Percentiles rank a stretch among this genome's conserved stretches.
Evolutionary conservation across 2,113 vertebrate genomes (phyloP).

Genomic region (Platysternon megacephalum): DNA sequence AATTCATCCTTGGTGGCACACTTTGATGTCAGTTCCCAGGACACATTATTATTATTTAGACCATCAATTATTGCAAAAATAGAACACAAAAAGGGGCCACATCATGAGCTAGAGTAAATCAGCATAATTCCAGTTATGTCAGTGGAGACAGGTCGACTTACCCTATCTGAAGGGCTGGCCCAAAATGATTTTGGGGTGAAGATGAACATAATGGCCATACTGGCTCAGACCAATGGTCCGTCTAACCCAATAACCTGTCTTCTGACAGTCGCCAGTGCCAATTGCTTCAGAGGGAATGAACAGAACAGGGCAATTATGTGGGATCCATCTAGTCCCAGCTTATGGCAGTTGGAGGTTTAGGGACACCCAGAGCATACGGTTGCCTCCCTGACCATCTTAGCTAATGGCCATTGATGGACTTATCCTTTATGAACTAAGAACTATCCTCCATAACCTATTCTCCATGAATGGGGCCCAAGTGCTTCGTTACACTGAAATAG

Average conservation of each 20-base stretch:
- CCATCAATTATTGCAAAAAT: neutral
- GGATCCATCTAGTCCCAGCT: neutral
- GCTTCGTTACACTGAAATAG: neutral
- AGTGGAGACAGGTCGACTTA: neutral
- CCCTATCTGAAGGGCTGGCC: too few species aligned
- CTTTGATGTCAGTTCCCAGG: neutral
- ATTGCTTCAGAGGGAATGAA: neutral
- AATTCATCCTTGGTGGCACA: neutral
- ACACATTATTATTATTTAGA: neutral
- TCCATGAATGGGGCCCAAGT: neutral
- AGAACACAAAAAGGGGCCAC: neutral
- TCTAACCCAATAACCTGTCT: neutral
- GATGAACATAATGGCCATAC: neutral
- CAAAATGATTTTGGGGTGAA: neutral
- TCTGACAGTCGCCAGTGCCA: neutral
- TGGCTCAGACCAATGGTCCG: too few species aligned
- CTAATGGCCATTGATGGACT: too few species aligned
- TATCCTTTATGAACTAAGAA: neutral
- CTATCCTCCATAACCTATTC: neutral
- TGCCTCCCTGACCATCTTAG: neutral
- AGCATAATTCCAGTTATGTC: neutral
- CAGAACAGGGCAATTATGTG: neutral
- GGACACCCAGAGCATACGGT: neutral
- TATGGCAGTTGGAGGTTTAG: neutral
- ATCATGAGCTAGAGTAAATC: neutral